Base-by-base conservation (phyloP, 1,140 invertebrate species). In the Leptonema lineaticorne region DNA sequence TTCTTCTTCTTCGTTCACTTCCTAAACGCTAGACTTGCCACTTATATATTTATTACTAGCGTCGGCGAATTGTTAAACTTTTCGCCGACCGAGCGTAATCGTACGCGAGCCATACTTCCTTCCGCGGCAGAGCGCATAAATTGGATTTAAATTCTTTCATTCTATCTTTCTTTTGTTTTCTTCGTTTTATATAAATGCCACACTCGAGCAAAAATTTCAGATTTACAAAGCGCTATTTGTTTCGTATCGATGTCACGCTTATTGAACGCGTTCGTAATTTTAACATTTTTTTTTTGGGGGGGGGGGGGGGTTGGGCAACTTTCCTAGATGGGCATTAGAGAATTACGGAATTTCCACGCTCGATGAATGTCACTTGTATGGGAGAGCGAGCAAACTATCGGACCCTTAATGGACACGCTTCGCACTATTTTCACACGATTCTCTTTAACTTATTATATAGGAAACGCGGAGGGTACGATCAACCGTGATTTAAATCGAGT, bases 341-440 rank as follows among this genome's bases (percentile, higher is more conserved):
- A 16, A 29, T n/a, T 24, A 37, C 27, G 37, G 37, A 9, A 62
- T 27, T n/a, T 64, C 26, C 37, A 64, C 62, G 62, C 45, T 64
- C 50, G 29, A 26, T 50, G 20, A 18, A 24, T 30, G 45, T 45
- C 62, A 50, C n/a, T 29, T 4, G 9, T 64, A 64, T 64, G 62
- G 62, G 62, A 64, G 62, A 64, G 46, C 45, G 62, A 64, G 62
- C 62, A 64, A 28, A 53, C 45, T 27, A 64, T 14, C 62, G 24
- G 27, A 64, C 62, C 62, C 45, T 64, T 26, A 4, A 20, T 33
- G 33, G 60, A 37, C 60, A 63, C 62, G 26, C 41, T 22, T 59
- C 28, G 28, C 53, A 57, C 60, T 33, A 62, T 45, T 62, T 62
- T 62, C 59, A 62, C 59, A 62, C 59, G 59, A 45, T 41, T 14